Base-by-base conservation (phyloP, 2,888 invertebrate genomes). In the Nomada hirtipes region DNA sequence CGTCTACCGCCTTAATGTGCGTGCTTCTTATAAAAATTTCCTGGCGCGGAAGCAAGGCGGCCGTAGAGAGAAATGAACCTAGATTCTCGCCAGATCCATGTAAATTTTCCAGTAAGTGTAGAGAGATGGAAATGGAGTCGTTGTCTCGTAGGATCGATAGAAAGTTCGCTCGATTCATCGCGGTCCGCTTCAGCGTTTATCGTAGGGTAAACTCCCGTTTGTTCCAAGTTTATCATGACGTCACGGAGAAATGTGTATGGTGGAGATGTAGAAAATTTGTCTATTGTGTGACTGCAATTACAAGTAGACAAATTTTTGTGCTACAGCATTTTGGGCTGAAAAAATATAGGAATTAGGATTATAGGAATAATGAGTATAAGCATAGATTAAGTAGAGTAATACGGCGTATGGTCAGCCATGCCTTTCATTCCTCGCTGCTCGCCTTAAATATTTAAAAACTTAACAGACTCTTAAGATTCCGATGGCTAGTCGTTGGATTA, bases 1-100 rank as follows among this genome's bases (percentile, higher is more conserved):
- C 65, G 71, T 61, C 65, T 75, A 57, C 64, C 74, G 83, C 73
- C 82, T 87, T 87, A 86, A 88, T 88, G 80, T 74, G 77, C 72
- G 63, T 47, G 72, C 73, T 53, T 42, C 71, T 74, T 75, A 44
- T 42, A 68, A 75, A 79, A 82, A 83, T 55, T 82, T 82, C 20
- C 44, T 15, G 11, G 52, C 61, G 15, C n/a, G 13, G 9, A 42
- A 74, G 53, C 23, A 10, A 64, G n/a, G 26, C 13, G 53, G 53
- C 53, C 42, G 26, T 26, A 42, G 42, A 69, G 64, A 60, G 53
- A 61, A 72, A 59, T 23, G 60, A 73, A 71, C 61, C 59, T 47
- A 70, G 64, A 83, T 63, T 78, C 82, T 78, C 52, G 70, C 36
- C 53, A 71, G 81, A 76, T 80, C 52, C 53, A 75, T 59, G 81